These are phyloP conservation scores for Gymnocypris eckloni DNA, from an alignment of 2,797 vertebrate species.

Conservation along the genomic window DNA sequence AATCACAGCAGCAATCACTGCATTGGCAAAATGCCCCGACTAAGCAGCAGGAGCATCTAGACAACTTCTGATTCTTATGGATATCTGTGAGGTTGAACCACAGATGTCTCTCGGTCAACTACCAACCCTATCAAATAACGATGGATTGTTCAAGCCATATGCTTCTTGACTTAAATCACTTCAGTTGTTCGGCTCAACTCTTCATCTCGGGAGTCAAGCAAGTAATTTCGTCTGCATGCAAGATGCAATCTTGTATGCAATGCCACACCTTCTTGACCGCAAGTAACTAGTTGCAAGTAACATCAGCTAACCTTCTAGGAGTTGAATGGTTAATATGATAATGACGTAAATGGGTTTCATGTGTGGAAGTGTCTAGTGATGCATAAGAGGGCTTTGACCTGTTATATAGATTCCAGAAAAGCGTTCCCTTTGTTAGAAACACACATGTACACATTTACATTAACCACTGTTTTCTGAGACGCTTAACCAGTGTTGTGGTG, in stretches of 20 bases:
- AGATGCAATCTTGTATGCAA: too few relatives aligned
- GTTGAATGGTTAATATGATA: not conserved
- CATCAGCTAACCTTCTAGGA: not conserved
- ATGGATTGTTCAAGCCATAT: not conserved
- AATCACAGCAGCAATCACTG: not conserved
- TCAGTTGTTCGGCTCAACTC: not conserved
- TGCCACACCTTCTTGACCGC: not conserved
- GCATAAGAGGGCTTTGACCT: not conserved
- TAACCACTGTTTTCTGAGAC: slow-evolving; percentile 4
- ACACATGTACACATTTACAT: slow-evolving; percentile 16
- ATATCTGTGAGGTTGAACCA: not conserved
- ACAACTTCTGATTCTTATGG: accelerated
- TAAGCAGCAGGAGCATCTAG: not conserved
- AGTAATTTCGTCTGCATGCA: not conserved
- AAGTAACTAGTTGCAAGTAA: not conserved
- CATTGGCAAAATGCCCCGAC: not conserved
- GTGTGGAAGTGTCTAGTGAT: slow-evolving; percentile 38
- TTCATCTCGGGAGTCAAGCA: not conserved
- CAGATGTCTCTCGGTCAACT: not conserved
- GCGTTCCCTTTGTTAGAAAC: slow-evolving; percentile 20
- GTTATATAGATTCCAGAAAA: not conserved
- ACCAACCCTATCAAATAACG: not conserved
- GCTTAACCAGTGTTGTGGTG: slow-evolving; percentile 11
- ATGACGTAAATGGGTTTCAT: not conserved
- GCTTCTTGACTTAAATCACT: not conserved